Evolutionary conservation across 2,113 vertebrate genomes (phyloP).

Genomic region (Nestor notabilis): DNA sequence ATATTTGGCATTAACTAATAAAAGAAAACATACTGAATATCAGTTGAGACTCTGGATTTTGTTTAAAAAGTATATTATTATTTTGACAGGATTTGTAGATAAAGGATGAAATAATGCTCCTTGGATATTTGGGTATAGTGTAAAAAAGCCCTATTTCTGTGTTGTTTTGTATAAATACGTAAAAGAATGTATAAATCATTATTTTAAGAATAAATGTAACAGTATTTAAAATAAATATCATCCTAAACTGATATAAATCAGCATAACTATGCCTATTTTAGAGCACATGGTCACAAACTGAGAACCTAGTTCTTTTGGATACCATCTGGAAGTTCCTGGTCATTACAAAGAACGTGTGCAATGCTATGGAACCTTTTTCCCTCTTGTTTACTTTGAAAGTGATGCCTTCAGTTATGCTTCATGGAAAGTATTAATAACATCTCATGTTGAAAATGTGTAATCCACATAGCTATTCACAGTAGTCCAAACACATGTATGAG

Average conservation of each 20-base stretch:
- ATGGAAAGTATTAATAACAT: not conserved
- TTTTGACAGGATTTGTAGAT: not conserved
- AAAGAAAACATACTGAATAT: not conserved
- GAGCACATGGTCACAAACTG: not conserved
- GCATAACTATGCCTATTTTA: not conserved
- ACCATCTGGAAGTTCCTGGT: not conserved
- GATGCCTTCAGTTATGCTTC: not conserved
- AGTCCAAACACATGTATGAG: not conserved
- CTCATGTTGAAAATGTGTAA: not conserved
- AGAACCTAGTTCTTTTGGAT: not conserved
- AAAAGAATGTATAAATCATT: not conserved
- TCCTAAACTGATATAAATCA: not conserved
- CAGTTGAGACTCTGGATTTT: not conserved
- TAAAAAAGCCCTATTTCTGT: not conserved
- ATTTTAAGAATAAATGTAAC: not conserved
- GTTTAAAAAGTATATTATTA: not conserved
- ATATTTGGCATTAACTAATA: not conserved
- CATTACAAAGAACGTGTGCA: not conserved
- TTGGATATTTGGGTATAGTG: not conserved
- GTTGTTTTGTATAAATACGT: not conserved
- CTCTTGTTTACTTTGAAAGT: not conserved
- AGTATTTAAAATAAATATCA: not conserved
- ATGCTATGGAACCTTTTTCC: not conserved
- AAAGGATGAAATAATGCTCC: not conserved
- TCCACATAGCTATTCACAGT: not conserved